These are phyloP conservation scores for Apteryx owenii DNA, from an alignment of 2,113 vertebrate species.

Conservation along the genomic window DNA sequence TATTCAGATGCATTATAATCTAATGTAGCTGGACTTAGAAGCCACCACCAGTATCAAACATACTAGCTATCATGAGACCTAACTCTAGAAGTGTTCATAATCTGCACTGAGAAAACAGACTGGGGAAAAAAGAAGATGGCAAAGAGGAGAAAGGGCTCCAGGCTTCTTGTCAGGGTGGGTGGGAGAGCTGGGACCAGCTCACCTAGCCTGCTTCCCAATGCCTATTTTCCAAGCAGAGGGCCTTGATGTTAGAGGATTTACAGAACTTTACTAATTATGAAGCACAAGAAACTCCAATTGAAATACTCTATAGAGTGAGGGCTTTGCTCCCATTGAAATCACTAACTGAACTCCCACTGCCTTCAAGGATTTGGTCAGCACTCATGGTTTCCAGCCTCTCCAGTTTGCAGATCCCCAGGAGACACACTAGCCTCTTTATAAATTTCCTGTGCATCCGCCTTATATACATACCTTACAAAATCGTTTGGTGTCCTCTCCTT, in stretches of 20 bases:
- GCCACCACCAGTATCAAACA: not conserved
- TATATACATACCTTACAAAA: not conserved
- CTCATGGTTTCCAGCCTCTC: fast-evolving
- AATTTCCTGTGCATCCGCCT: not conserved
- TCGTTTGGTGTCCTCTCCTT: not conserved
- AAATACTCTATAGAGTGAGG: not conserved
- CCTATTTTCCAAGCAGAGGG: not conserved
- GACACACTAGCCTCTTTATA: fast-evolving
- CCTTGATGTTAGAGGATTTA: not conserved
- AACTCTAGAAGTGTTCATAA: not conserved
- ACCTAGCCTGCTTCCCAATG: fast-evolving
- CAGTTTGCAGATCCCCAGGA: not conserved
- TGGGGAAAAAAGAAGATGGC: not conserved
- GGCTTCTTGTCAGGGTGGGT: not conserved
- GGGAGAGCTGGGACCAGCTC: not conserved
- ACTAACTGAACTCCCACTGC: not conserved
- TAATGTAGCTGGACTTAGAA: not conserved
- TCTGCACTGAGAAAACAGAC: not conserved
- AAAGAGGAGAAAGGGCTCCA: not conserved
- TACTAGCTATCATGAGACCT: fast-evolving
- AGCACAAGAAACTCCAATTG: not conserved
- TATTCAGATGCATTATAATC: not conserved
- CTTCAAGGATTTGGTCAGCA: not conserved
- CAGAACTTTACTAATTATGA: not conserved
- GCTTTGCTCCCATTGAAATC: not conserved